These are phyloP conservation scores for Auanema freiburgensis DNA, from an alignment of 2,888 invertebrate genomes.

Conservation along the genomic window DNA sequence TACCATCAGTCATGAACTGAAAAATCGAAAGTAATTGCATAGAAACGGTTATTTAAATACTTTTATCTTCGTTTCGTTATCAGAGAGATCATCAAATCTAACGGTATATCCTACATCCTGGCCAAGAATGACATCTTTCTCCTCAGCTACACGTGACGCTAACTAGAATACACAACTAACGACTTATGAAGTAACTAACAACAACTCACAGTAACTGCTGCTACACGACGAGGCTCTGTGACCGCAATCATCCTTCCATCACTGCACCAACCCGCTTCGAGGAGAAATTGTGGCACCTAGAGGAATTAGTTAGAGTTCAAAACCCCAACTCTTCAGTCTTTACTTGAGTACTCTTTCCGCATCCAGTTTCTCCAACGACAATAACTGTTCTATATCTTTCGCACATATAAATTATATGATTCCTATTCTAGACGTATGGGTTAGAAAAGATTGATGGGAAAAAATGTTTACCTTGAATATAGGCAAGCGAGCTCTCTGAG, in stretches of 20 bases:
- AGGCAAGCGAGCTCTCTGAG: conserved; percentile 83
- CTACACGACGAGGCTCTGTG: conserved; percentile 88
- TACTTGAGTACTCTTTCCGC: conserved; percentile 92
- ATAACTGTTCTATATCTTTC: conserved; percentile 88
- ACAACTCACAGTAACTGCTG: conserved; percentile 76
- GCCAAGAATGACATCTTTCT: conserved; percentile 79
- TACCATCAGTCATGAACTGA: conserved; percentile 94
- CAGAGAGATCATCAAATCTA: conserved; percentile 69
- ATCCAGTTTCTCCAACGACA: conserved; percentile 83
- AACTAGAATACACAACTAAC: conserved; percentile 67
- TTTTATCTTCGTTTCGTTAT: conserved; percentile 66
- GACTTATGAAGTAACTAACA: conserved; percentile 4
- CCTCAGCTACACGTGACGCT: conserved; percentile 85
- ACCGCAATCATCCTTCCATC: conserved; percentile 80
- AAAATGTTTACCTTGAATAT: conserved; percentile 73
- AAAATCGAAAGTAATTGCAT: conserved; percentile 45
- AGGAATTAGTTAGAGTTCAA: conserved; percentile 17
- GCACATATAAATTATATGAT: conserved; percentile 84
- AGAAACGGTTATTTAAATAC: conserved; percentile 35
- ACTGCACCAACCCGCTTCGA: conserved; percentile 81
- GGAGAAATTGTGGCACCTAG: conserved; percentile 75
- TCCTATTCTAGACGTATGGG: conserved; percentile 70
- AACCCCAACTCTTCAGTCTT: conserved; percentile 1
- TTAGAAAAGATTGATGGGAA: background rate
- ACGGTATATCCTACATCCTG: conserved; percentile 83